Conservation (phyloP, 37 sponge, comb jelly and placozoan genomes). For the Cladorhizidae sp. region DNA sequence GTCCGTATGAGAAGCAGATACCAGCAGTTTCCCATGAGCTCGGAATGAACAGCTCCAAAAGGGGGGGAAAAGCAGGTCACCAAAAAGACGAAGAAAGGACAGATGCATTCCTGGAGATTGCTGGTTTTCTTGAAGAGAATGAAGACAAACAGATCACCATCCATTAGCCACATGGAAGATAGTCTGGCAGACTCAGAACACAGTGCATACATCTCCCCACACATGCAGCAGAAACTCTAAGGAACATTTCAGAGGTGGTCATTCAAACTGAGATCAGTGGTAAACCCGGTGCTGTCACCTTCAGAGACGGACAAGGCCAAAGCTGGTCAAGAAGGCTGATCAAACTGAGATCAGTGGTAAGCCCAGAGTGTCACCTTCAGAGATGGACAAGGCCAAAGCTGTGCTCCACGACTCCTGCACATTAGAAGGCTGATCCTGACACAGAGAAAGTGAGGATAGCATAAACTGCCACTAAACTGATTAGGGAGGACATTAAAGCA, state of each 20-base stretch:
- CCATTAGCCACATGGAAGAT: slow-evolving; percentile 22
- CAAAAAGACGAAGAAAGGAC: slow-evolving; percentile 38
- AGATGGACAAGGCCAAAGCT: slow-evolving; percentile 8
- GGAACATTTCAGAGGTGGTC: slow-evolving; percentile 39
- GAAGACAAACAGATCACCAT: slow-evolving; percentile 52
- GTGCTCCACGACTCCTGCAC: slow-evolving; percentile 37
- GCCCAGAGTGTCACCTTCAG: slow-evolving; percentile 44
- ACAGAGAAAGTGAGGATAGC: slow-evolving; percentile 21
- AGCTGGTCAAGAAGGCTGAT: slow-evolving; percentile 15
- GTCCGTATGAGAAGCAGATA: slow-evolving; percentile 49
- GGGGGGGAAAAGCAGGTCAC: slow-evolving; percentile 36
- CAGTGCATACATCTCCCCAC: slow-evolving; percentile 14
- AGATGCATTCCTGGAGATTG: slow-evolving; percentile 55
- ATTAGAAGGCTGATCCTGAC: slow-evolving; percentile 3
- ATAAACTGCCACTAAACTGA: slow-evolving; percentile 43
- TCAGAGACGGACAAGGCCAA: no score
- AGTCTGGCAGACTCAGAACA: slow-evolving; percentile 21
- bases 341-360: slow-evolving; percentile 52
- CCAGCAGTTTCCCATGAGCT: no score
- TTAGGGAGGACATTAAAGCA: slow-evolving; percentile 45
- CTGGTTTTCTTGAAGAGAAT: slow-evolving; percentile 44
- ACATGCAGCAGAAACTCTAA: slow-evolving; percentile 24
- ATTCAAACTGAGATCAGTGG: slow-evolving; percentile 50
- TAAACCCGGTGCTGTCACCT: slow-evolving; percentile 41
- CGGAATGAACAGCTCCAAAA: slow-evolving; percentile 37